Base-by-base conservation (phyloP, 2,888 invertebrate genomes). In the Pheosia tremula region DNA sequence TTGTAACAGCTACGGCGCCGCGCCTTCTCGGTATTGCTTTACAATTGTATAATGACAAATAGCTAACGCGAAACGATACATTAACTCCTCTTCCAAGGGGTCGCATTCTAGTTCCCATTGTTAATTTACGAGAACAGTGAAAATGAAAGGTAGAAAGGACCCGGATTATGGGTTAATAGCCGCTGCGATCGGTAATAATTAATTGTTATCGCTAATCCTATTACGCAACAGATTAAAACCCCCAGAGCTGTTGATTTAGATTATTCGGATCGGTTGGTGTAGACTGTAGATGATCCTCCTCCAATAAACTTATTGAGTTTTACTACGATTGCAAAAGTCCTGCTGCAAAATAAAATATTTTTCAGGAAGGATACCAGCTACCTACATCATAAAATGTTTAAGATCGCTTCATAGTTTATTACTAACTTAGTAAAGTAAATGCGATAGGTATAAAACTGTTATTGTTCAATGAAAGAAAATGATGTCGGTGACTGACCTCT, bases 401-500 rank as follows among this genome's bases (percentile, higher is more conserved):
- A 39, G 39, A 39, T 39, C 5, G 9, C 43, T 8, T 43, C 43
- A 24, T 24, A 43, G 9, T 43, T 43, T 10, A 43, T 10, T 9
- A 9, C 43, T 43, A 43, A 43, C 9, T 43, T 9, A 43, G 7
- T 24, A 24, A 24, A 24, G 24, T 24, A 24, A 1, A 24, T 24
- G 24, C 24, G 24, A 24, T 24, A 24, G 24, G 24, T 24, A 24
- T 24, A 24, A 24, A 24, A 24, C 24, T 24, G 9, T 9, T 10
- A 43, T 43, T 43, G 9, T 9, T 43, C 10, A 9, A 9, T 9
- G 41, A 24, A 24, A 41, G 43, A 43, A 43, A 43, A 43, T 43
- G 10, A 43, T 43, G 9, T 43, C 10, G 24, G 8, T n/a, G 7
- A 74, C 97, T 95, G 85, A 98, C 99, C 98, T 98, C 99, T 96